Evolutionary conservation across 2,888 invertebrate genomes (phyloP).

Genomic region (Melolontha melolontha): DNA sequence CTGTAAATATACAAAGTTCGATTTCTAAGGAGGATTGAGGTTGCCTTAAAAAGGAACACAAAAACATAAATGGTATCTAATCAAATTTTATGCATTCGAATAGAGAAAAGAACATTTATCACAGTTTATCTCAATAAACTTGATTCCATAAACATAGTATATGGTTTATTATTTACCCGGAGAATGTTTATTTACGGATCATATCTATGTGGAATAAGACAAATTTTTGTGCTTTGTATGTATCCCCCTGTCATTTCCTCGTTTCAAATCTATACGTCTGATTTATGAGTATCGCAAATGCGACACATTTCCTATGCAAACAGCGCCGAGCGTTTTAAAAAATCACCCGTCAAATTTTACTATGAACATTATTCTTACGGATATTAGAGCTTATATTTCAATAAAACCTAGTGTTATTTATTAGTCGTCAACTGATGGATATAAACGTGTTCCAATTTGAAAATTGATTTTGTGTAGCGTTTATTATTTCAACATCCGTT

Average conservation of each 20-base stretch:
- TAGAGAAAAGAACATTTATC: slow-evolving; percentile 20
- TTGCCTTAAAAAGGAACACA: no score
- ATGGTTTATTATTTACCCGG: slow-evolving; percentile 23
- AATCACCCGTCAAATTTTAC: slow-evolving; percentile 35
- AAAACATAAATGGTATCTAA: no score
- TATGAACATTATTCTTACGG: slow-evolving; percentile 28
- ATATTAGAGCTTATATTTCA: slow-evolving; percentile 38
- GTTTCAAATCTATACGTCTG: slow-evolving; percentile 37
- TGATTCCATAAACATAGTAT: slow-evolving; percentile 1
- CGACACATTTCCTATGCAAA: slow-evolving; percentile 42
- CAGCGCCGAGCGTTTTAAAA: slow-evolving; percentile 28
- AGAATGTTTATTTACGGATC: slow-evolving; percentile 35
- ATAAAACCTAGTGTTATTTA: slow-evolving; percentile 17
- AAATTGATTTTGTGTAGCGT: slow-evolving; percentile 22
- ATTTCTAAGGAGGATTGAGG: no score
- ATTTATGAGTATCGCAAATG: slow-evolving; percentile 38
- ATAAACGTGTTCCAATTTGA: slow-evolving; percentile 27
- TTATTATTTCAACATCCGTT: slow-evolving; percentile 22
- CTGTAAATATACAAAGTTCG: no score
- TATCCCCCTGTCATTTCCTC: slow-evolving; percentile 23
- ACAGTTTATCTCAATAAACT: slow-evolving; percentile 10
- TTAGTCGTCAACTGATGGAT: slow-evolving; percentile 22
- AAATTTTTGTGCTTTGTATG: slow-evolving; percentile 29
- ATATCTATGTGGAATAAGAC: slow-evolving; percentile 34
- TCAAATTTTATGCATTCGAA: no score